Conservation (phyloP, 2,113 vertebrate species). For the Cricetomys ansorgei region DNA sequence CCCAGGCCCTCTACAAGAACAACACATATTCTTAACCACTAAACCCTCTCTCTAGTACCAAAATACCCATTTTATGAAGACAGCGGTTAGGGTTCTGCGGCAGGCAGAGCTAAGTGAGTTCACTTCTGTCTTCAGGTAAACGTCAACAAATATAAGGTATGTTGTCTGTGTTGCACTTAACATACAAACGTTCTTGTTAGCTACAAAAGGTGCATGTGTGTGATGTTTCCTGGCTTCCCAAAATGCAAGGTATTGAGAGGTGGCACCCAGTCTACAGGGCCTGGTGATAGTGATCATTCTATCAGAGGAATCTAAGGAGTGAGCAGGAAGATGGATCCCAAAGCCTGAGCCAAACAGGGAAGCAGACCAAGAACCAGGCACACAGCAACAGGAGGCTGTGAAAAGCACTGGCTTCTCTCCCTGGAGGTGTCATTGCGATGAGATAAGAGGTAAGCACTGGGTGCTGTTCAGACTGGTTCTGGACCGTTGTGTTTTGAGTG, state of each 20-base stretch:
- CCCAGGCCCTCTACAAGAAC: neutral
- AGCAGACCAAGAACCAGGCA: neutral
- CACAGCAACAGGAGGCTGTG: neutral
- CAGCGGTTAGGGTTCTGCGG: neutral
- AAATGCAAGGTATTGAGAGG: neutral
- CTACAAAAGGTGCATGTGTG: neutral
- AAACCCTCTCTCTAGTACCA: neutral
- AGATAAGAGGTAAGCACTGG: neutral
- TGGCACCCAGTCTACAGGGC: neutral
- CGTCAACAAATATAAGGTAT: neutral
- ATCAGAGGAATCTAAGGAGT: neutral
- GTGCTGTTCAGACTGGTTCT: neutral
- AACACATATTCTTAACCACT: neutral
- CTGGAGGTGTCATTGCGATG: neutral
- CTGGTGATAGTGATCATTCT: neutral
- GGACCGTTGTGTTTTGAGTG: neutral
- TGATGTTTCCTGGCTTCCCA: slow-evolving; percentile 8
- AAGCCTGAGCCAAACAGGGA: neutral
- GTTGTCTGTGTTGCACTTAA: slow-evolving; percentile 20
- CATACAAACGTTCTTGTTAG: neutral
- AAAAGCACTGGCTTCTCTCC: neutral
- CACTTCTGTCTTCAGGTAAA: neutral
- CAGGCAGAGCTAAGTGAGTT: neutral
- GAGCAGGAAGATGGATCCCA: too few relatives aligned
- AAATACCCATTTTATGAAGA: neutral